Evolutionary conservation across 2,113 vertebrate genomes (phyloP), one percentile per base, ranked within the genome.

Genomic region (Oxyura jamaicensis): DNA sequence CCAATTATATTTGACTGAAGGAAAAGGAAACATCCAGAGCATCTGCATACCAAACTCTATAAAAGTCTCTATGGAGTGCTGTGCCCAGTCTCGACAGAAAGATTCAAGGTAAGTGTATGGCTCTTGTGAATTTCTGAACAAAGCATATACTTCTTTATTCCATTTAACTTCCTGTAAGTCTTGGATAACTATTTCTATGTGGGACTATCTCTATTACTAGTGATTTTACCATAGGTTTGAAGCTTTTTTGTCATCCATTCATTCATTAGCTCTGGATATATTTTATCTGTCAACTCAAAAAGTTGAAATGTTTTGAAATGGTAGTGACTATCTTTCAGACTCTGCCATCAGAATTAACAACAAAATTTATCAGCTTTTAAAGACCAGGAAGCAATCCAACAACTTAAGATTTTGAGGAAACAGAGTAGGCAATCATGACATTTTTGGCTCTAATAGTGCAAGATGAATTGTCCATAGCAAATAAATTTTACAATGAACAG

Each of bases 1-100:
- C 91, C 95, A 94, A 94, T 86, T 94, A 63, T 86, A 74, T 94
- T 96, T 86, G 77, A 67, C 69, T 71, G 89, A 91, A 96, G 89
- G 77, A 96, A 93, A 86, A 91, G 86, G 93, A 95, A 96, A 50
- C 73, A 91, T 91, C 81, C 77, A 78, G 69, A 91, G 68, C 83
- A 96, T 95, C 55, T 96, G 84, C 93, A 84, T 89, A 89, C 52
- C 81, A 84, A 84, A 71, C 50, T 41, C 93, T 96, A 96, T 96
- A 96, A 95, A 96, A 96, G 95, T 50, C 91, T 86, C 95, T 92
- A 86, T 81, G 87, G 91, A 86, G 65, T 86, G 77, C 93, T 91
- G 91, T 78, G 84, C 91, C 93, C 77, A 17, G 95, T 95, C 91
- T 84, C 88, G 81, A 48, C 77, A 92, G 95, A 91, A 94, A 96